Evolutionary conservation across 1,140 invertebrate genomes (phyloP), one percentile per base, ranked within the genome.

Genomic region (Hylyphantes graminicola): DNA sequence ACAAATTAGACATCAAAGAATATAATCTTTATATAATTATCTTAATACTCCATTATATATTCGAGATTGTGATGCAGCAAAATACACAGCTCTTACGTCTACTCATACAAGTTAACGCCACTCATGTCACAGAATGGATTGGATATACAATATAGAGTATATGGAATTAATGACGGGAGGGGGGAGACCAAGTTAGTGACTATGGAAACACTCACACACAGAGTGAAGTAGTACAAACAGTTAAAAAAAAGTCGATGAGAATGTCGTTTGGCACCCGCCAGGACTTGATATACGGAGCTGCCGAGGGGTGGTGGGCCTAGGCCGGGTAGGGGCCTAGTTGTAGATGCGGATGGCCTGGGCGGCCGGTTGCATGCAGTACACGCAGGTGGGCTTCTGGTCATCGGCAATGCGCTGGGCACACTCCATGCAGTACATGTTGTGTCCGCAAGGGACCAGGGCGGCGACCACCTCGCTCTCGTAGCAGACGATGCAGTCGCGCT

Each of bases 401-500:
- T 92, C 91, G 88, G 93, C 93, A 80, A 97, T 93, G 84, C 94
- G 92, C 88, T 94, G 95, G 84, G 95, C 96, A 90, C 96, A 97
- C 87, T 97, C 95, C 92, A 96, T 91, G 90, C 96, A 97, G 92
- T 97, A 97, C 88, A 96, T 93, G 91, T 97, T 97, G 92, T 97
- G 96, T 77, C 96, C 96, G 91, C 96, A 97, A 59, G 96, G 96
- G 59, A 97, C 94, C 51, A 97, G 92, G 13, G 96, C 96, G 53
- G 96, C 95, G 63, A 94, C 95, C 12, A 97, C 94, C 88, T 95
- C 94, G 87, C 94, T 93, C 87, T 97, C 95, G 70, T 93, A 93
- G 91, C 96, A 97, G 64, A 97, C 93, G 81, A 94, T 92, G 90
- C 96, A 97, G 84, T 94, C 93, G 21, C 94, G 93, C 86, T 93